These are phyloP conservation scores for Balaenoptera acutorostrata DNA, from an alignment of 2,113 vertebrate genomes.

Conservation along the genomic window DNA sequence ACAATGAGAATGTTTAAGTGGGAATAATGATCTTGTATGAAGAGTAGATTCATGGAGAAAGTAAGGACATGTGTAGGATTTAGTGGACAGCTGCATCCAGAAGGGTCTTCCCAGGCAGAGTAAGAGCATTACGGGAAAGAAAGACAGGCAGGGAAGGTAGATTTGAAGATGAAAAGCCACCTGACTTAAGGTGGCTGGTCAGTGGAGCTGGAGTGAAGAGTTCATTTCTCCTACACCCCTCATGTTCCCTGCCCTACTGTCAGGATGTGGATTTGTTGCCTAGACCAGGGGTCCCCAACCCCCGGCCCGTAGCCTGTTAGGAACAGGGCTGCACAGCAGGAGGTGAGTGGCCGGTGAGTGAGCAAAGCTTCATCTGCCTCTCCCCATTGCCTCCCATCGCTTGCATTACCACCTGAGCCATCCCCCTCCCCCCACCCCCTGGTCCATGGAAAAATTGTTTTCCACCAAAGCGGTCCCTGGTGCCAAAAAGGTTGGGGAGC, in stretches of 20 bases:
- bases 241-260: accelerated
- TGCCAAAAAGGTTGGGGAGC: too few relatives aligned
- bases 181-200: not conserved
- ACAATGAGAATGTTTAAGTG: not conserved
- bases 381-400: too few relatives aligned
- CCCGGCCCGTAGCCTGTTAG: too few relatives aligned
- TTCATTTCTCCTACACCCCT: accelerated
- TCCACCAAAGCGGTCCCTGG: too few relatives aligned
- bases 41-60: not conserved
- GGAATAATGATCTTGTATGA: not conserved
- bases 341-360: too few relatives aligned
- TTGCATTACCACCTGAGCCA: too few relatives aligned
- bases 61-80: not conserved
- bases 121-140: not conserved
- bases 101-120: not conserved
- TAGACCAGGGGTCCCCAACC: too few relatives aligned
- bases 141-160: not conserved
- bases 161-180: not conserved
- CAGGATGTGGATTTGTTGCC: not conserved
- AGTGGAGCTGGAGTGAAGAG: not conserved
- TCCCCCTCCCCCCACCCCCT: too few relatives aligned
- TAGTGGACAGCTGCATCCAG: not conserved
- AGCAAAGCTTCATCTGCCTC: too few relatives aligned
- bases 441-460: too few relatives aligned
- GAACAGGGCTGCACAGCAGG: too few relatives aligned